Evolutionary conservation across 1,140 invertebrate species (phyloP), one percentile per base, ranked within the genome.

Genomic region (Aphidius ervi): DNA sequence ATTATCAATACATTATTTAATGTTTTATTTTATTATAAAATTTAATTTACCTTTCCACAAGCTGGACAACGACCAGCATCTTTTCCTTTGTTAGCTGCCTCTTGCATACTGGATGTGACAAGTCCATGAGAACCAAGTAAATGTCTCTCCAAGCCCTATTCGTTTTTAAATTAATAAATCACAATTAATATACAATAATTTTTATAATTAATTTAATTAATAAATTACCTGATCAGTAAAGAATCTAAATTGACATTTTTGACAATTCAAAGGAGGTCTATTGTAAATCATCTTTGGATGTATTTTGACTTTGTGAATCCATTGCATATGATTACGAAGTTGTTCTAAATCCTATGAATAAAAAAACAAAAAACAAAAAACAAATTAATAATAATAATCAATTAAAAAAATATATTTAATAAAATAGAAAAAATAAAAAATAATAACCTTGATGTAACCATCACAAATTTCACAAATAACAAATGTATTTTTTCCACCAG

Each of bases 261-360:
- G 93, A 77, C 94, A 97, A 76, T 96, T 97, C 58, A 97, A 81
- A 42, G 94, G 94, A 62, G 94, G 93, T 78, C 93, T 83, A 78
- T 94, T 95, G 73, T 94, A 93, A 63, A 95, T 94, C 93, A 95
- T 95, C 80, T 95, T 95, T 63, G 93, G 93, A 82, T 95, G 93
- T 71, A 95, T 95, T 81, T 95, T 95, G 56, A 95, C 92, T 85
- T 95, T 95, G 74, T 95, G 94, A 72, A 95, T 94, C 92, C 92
- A 95, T 70, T 94, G 92, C 94, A 96, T 96, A 72, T 96, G 94
- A 77, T 94, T 95, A 63, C 93, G 82, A 46, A 95, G 80, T 78
- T 95, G 92, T 70, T 95, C 93, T 68, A 95, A 82, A 79, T 95
- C 93, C 84, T 86, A 62, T 7, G 72, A 71, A 60, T 16, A 57